Evolutionary conservation across 2,113 vertebrate genomes (phyloP).

Genomic region (Proteles cristata): DNA sequence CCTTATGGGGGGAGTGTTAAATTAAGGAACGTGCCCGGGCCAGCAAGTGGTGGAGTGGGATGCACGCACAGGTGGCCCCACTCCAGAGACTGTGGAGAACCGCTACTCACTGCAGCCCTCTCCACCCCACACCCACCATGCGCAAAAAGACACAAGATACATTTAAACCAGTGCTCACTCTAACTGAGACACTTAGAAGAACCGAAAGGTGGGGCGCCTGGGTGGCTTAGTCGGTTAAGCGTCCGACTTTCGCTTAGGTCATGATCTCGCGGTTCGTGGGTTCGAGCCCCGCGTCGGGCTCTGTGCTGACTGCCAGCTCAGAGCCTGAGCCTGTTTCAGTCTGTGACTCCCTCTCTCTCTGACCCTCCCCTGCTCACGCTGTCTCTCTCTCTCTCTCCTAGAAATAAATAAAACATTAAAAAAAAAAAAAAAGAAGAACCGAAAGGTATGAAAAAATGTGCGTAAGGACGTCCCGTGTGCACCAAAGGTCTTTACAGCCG

Average conservation of each 20-base stretch:
- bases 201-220: background rate
- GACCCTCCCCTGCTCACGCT: too few relatives aligned
- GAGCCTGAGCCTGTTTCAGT: too few relatives aligned
- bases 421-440: too few relatives aligned
- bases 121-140: background rate
- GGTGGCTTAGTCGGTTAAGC: too few relatives aligned
- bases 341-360: too few relatives aligned
- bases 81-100: background rate
- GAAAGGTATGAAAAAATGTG: background rate
- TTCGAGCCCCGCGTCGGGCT: too few relatives aligned
- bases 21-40: background rate
- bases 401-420: too few relatives aligned
- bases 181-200: background rate
- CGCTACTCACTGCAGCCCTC: background rate
- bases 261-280: too few relatives aligned
- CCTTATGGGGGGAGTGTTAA: background rate
- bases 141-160: background rate
- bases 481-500: background rate
- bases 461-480: background rate
- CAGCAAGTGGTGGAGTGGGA: background rate
- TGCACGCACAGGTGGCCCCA: background rate
- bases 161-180: background rate
- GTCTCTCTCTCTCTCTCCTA: too few relatives aligned
- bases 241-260: too few relatives aligned
- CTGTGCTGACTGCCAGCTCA: too few relatives aligned